A percentile compares a stretch with the other conserved stretches of the same genome.
phyloP scores from a whole-genome alignment of 2,797 vertebrate species.

The Melanotaenia pygmaea region DNA sequence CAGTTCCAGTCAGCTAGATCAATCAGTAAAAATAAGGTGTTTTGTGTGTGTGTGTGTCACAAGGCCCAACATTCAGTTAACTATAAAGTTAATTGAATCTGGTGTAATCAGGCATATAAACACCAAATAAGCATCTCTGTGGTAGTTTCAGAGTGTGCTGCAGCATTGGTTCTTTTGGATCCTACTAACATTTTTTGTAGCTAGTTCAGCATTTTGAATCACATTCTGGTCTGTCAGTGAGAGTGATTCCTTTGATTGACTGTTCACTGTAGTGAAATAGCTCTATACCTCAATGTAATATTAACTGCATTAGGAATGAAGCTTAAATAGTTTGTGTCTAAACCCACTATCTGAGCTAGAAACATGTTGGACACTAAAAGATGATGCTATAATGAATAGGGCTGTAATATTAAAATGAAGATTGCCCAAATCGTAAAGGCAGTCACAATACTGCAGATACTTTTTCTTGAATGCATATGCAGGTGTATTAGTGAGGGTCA shows the following conservation, averaged over 20 bases:
- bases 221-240: too few species aligned
- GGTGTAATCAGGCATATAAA: not conserved
- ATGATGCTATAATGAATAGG: too few species aligned
- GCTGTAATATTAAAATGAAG: too few species aligned
- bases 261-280: not conserved
- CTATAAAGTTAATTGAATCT: conserved; percentile 25
- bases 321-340: not conserved
- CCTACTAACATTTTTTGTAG: not conserved
- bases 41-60: not conserved
- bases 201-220: not conserved
- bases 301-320: not conserved
- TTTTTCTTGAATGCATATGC: too few species aligned
- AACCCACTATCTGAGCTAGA: not conserved
- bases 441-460: too few species aligned
- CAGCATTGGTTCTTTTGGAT: not conserved
- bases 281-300: not conserved
- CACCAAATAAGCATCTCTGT: not conserved
- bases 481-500: too few species aligned
- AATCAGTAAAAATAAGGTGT: conserved; percentile 32
- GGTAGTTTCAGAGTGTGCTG: too few species aligned
- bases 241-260: too few species aligned
- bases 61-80: conserved; percentile 15
- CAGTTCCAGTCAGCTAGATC: conserved; percentile 34
- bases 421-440: too few species aligned
- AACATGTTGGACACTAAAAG: too few species aligned